Evolutionary conservation across 2,888 invertebrate species (phyloP), one percentile per base, ranked within the genome.

Genomic region (Cordylochernes scorpioides): DNA sequence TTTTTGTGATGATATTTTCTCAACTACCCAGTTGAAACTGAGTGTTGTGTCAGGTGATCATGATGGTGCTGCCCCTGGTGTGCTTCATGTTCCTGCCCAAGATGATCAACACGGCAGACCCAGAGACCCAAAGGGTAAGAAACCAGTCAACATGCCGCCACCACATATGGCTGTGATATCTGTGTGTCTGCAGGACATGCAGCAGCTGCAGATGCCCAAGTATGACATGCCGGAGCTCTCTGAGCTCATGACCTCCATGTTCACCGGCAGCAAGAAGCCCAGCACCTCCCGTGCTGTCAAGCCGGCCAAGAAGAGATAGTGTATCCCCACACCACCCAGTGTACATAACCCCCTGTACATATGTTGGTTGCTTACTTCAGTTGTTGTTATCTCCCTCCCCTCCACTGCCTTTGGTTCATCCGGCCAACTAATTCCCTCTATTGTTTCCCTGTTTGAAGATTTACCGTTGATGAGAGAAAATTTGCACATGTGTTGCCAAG

Each of bases 161-260:
- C n/a, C n/a, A n/a, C n/a, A n/a, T n/a, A n/a, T n/a, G n/a, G n/a
- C n/a, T n/a, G n/a, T n/a, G n/a, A n/a, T 8, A 19, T 19, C 8
- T 19, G 19, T 19, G 28, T 15, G 24, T 25, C 32, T 44, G 5
- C 40, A 62, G 57, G 82, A 84, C 56, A 68, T 84, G 59, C 80
- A 88, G 54, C 55, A 57, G 38, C 52, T 59, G 51, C 82, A 86
- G 49, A 60, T 75, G 46, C 67, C 71, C 2, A 64, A 67, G 39
- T 68, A 70, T 39, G 80, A 80, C 41, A 69, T 91, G 66, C 80
- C 82, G 3, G 94, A 94, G 57, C 69, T 97, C 61, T 80, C 86
- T 0, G 94, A 97, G 55, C 67, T 86, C 61, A 64, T 97, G 38
- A 78, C 91, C 5, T 30, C 38, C 2, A 25, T 35, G n/a, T 38